Conservation (phyloP, 2,888 invertebrate genomes). For the Notocelia uddmanniana region DNA sequence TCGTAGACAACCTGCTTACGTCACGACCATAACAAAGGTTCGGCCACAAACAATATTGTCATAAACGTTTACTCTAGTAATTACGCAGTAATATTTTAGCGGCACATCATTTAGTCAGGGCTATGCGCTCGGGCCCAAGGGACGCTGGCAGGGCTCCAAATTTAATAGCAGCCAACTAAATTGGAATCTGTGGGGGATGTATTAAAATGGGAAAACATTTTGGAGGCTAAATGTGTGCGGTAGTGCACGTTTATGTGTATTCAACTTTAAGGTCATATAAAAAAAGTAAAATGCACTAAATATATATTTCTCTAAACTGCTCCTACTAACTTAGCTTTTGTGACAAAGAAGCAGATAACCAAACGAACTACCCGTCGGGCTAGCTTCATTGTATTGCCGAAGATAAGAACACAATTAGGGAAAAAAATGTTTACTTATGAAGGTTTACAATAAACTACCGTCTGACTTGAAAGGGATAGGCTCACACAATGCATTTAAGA, state of each 20-base stretch:
- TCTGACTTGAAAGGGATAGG: too few relatives aligned
- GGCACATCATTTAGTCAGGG: constrained; percentile 37
- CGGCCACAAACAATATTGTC: background rate
- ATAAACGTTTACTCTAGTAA: background rate
- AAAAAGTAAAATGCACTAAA: too few relatives aligned
- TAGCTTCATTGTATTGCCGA: too few relatives aligned
- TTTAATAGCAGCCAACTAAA: constrained; percentile 34
- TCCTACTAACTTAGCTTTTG: too few relatives aligned
- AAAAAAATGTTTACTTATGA: too few relatives aligned
- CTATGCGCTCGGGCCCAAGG: constrained; percentile 21
- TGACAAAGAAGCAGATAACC: too few relatives aligned
- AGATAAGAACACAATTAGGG: too few relatives aligned
- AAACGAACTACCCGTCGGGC: too few relatives aligned
- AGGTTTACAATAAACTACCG: too few relatives aligned
- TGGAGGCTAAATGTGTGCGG: background rate
- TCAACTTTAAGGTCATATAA: background rate
- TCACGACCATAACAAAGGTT: background rate
- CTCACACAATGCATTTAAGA: too few relatives aligned
- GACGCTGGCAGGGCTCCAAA: constrained; percentile 33
- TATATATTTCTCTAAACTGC: too few relatives aligned
- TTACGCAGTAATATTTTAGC: constrained; percentile 22
- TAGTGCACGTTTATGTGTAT: background rate
- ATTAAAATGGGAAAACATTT: constrained; percentile 17
- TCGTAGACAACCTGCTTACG: too few relatives aligned
- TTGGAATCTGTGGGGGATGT: constrained; percentile 14